Percentiles rank a stretch among this genome's conserved stretches.
These are phyloP conservation scores for Rhodeus uyekii DNA, from an alignment of 2,797 vertebrate species.

Conservation along the genomic window DNA sequence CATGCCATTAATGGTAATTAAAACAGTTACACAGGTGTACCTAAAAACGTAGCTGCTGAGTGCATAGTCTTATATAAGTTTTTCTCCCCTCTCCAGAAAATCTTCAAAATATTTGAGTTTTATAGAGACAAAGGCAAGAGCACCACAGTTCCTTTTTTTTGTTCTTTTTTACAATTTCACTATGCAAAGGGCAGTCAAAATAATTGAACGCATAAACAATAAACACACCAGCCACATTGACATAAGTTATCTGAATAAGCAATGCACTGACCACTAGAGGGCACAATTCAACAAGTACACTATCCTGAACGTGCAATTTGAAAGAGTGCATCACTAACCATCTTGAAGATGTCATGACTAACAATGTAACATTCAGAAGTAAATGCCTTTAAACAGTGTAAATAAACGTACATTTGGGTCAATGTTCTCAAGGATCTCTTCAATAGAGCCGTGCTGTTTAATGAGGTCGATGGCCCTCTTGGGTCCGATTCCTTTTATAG, in stretches of 20 bases:
- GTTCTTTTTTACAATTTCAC: no score
- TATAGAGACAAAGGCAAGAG: no score
- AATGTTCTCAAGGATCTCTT: constrained; percentile 89
- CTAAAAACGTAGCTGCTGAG: no score
- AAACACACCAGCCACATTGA: no score
- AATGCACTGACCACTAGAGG: constrained; percentile 5
- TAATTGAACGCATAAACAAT: no score
- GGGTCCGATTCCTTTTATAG: constrained; percentile 94
- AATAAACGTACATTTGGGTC: constrained; percentile 77
- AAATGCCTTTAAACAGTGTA: background rate
- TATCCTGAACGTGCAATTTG: background rate
- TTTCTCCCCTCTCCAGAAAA: no score
- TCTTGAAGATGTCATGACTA: background rate
- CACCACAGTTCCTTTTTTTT: no score
- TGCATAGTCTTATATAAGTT: no score
- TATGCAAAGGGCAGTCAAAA: no score
- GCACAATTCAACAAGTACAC: background rate
- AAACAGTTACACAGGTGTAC: no score
- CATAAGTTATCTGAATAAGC: background rate
- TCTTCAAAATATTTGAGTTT: no score
- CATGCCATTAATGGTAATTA: no score
- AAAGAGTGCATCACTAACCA: background rate
- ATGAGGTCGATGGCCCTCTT: constrained; percentile 96
- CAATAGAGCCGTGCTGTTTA: constrained; percentile 88
- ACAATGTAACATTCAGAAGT: background rate